phyloP scores from a whole-genome alignment of 2,797 vertebrate species.

The Otus scops region DNA sequence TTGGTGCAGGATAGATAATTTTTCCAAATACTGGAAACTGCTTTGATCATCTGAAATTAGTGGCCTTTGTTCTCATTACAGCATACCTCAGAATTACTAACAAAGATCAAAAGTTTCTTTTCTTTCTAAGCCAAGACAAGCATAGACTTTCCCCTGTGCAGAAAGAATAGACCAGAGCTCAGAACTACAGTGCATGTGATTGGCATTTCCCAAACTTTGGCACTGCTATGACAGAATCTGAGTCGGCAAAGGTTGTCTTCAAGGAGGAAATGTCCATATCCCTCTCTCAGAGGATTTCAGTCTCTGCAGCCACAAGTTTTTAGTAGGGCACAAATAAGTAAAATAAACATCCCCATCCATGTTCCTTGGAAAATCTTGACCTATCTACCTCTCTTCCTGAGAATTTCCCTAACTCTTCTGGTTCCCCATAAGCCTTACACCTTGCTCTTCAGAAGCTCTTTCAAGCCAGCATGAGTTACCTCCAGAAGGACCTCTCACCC shows the following conservation, averaged over 20 bases:
- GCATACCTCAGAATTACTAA: neutral
- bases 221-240: neutral
- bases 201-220: neutral
- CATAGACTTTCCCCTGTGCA: neutral
- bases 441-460: neutral
- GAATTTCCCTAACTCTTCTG: neutral
- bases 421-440: neutral
- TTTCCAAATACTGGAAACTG: neutral
- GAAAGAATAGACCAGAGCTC: neutral
- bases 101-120: neutral
- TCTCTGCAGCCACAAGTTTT: neutral
- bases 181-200: neutral
- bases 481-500: neutral
- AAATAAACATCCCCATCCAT: neutral
- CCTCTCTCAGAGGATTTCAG: neutral
- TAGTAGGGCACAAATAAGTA: neutral
- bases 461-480: neutral
- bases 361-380: neutral
- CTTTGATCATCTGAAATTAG: neutral
- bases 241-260: neutral
- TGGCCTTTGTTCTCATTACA: neutral
- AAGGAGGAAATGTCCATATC: neutral
- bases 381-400: neutral
- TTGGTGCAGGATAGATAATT: neutral
- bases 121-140: neutral